Evolutionary conservation across 2,113 vertebrate genomes (phyloP).

Genomic region (Fregetta grallaria): DNA sequence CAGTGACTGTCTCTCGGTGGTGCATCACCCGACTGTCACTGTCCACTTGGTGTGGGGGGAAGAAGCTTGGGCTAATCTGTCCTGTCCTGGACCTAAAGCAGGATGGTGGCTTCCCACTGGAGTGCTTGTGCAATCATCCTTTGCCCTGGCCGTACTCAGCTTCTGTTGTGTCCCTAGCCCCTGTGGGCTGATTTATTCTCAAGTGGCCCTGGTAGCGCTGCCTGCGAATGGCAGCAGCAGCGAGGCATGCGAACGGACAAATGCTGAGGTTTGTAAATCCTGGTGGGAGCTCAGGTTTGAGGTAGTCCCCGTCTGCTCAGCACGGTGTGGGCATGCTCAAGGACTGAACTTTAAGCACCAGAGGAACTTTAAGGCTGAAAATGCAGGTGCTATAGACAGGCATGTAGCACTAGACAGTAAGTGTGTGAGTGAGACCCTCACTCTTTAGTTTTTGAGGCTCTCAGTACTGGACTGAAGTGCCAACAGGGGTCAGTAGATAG

Average conservation of each 20-base stretch:
- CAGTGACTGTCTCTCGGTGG: neutral
- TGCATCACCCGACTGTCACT: neutral
- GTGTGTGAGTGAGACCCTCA: neutral
- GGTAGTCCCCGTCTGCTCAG: neutral
- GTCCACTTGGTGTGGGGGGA: neutral
- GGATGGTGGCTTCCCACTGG: neutral
- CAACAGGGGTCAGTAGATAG: neutral
- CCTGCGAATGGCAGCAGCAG: neutral
- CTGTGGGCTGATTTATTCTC: neutral
- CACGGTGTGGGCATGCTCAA: neutral
- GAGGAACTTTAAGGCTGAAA: neutral
- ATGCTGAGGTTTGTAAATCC: neutral
- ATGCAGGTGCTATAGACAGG: neutral
- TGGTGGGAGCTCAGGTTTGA: neutral
- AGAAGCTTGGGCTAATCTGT: neutral
- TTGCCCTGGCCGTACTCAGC: neutral
- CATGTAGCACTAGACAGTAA: neutral
- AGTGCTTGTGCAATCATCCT: neutral
- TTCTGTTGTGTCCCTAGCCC: neutral
- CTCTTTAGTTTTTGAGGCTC: neutral
- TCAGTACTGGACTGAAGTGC: neutral
- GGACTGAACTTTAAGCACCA: neutral
- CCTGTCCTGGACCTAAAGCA: neutral
- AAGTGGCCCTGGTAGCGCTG: accelerated
- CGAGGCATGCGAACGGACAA: accelerated